phyloP scores from a whole-genome alignment of 2,113 vertebrate species.

The Terrapene triunguis region DNA sequence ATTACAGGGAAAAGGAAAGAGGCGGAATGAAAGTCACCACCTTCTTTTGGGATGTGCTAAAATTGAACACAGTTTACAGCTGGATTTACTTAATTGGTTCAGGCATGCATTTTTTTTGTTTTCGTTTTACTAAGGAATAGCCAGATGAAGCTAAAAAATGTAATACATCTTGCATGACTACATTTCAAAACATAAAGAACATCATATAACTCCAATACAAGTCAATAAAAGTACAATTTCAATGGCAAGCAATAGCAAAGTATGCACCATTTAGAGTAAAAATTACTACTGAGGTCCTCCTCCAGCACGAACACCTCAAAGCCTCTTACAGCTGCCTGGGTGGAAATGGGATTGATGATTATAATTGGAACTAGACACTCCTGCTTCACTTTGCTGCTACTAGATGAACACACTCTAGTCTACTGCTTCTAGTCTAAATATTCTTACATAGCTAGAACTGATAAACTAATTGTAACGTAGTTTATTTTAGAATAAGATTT shows the following conservation, averaged over 20 bases:
- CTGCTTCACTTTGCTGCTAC: neutral
- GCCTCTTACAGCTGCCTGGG: neutral
- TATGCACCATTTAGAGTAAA: neutral
- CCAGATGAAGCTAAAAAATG: neutral
- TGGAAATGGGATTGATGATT: neutral
- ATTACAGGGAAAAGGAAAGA: neutral
- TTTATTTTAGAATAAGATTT: neutral
- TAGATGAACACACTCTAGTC: neutral
- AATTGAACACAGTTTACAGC: neutral
- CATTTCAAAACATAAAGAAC: neutral
- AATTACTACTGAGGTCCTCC: neutral
- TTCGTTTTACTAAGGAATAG: constrained; percentile 8
- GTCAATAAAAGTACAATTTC: neutral
- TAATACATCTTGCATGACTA: neutral
- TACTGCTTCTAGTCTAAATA: neutral
- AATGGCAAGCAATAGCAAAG: neutral
- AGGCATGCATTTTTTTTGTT: neutral
- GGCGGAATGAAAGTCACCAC: neutral
- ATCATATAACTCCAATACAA: neutral
- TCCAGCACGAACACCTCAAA: rapidly evolving
- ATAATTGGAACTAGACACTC: neutral
- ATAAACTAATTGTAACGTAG: neutral
- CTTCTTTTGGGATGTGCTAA: neutral
- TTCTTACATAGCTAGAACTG: neutral
- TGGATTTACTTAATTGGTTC: neutral